These are phyloP conservation scores for Poecilia gillii DNA, from an alignment of 2,797 vertebrate genomes.

Conservation along the genomic window DNA sequence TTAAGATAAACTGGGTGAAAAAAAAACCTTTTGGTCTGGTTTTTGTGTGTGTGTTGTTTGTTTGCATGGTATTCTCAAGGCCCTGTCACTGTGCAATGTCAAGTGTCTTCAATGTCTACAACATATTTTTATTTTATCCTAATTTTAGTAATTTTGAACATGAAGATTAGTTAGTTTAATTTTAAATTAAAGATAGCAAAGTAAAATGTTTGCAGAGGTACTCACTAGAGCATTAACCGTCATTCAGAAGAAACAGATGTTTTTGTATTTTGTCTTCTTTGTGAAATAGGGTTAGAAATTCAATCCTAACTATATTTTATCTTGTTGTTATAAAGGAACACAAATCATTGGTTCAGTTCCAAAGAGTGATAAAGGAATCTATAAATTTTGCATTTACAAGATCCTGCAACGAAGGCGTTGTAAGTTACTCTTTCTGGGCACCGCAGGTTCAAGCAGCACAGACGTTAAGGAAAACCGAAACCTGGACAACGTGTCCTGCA, in stretches of 20 bases:
- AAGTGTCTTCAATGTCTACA: neutral
- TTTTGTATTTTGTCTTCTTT: conserved; percentile 12
- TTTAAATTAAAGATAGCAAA: conserved; percentile 21
- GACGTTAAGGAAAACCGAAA: conserved; percentile 98
- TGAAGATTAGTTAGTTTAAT: conserved; percentile 11
- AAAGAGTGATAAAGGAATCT: conserved; percentile 99
- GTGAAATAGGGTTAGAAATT: conserved; percentile 6
- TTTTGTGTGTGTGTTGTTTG: conserved; percentile 33
- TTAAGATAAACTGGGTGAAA: conserved; percentile 42
- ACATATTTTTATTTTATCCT: neutral
- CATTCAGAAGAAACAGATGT: conserved; percentile 12
- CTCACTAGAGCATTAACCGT: neutral
- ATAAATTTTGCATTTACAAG: conserved; percentile 99
- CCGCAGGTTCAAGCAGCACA: conserved; percentile 97
- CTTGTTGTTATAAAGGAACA: conserved; percentile 79
- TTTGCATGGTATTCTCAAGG: conserved; percentile 42
- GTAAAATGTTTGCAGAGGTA: conserved; percentile 14
- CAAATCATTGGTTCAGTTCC: conserved; percentile 97
- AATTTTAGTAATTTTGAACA: neutral
- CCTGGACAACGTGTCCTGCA: conserved; percentile 92
- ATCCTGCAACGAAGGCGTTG: conserved; percentile 99
- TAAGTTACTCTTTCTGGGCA: conserved; percentile 99
- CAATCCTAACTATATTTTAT: conserved; percentile 20
- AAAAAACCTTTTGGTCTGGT: conserved; percentile 21
- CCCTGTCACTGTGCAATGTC: conserved; percentile 20